Evolutionary conservation across 2,113 vertebrate genomes (phyloP).

Genomic region (Myanophis thanlyinensis): DNA sequence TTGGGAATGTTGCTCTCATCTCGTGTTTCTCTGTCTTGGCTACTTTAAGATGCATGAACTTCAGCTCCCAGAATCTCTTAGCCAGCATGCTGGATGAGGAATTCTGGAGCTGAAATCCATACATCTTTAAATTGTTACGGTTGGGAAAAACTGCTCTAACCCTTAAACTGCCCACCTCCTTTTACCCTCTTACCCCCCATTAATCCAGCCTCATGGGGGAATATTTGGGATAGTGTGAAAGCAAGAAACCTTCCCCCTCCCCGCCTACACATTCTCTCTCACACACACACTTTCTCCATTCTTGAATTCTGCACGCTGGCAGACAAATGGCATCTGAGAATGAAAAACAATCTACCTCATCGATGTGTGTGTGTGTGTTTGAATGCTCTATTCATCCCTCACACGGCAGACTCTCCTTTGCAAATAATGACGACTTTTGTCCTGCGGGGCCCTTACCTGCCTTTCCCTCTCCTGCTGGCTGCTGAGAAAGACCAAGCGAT

Average conservation of each 20-base stretch:
- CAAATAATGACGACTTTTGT: slow-evolving; percentile 96
- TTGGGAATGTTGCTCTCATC: background rate
- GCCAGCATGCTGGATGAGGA: background rate
- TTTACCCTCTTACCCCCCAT: background rate
- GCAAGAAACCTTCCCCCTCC: rapidly evolving
- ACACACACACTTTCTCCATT: background rate
- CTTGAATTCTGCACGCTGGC: slow-evolving; percentile 34
- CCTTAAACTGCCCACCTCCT: background rate
- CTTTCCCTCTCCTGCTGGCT: slow-evolving; percentile 58
- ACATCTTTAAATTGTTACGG: background rate
- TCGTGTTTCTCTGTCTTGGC: background rate
- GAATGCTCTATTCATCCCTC: slow-evolving; percentile 92
- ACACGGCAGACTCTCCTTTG: slow-evolving; percentile 72
- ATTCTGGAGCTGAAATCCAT: background rate
- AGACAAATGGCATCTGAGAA: slow-evolving; percentile 70
- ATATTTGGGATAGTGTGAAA: rapidly evolving
- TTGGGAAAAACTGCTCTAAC: background rate
- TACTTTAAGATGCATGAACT: background rate
- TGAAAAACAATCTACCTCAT: slow-evolving; percentile 85
- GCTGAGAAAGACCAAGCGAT: slow-evolving; percentile 82
- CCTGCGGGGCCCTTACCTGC: slow-evolving; percentile 67
- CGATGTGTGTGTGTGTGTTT: slow-evolving; percentile 73
- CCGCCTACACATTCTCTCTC: background rate
- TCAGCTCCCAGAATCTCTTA: background rate
- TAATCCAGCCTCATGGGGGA: background rate